Percentiles rank a stretch among this genome's conserved stretches.
phyloP scores from a whole-genome alignment of 2,888 invertebrate genomes.

The Rhabditoides inermis region DNA sequence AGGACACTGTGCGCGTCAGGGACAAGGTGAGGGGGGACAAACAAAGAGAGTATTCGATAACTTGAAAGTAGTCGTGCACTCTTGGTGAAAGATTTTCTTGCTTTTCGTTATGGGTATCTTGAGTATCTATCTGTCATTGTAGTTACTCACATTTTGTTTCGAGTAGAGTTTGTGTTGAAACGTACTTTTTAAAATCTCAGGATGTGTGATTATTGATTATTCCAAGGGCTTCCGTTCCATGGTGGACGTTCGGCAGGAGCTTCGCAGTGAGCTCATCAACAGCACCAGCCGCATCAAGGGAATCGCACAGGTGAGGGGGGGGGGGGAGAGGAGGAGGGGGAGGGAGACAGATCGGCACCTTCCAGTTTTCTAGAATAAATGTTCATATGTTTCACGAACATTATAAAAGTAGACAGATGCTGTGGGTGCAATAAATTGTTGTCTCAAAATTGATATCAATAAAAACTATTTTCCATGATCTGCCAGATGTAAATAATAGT shows the following conservation, averaged over 20 bases:
- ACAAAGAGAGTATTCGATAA: neutral
- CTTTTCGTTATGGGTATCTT: too few species aligned
- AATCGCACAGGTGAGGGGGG: constrained; percentile 27
- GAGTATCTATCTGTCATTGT: too few species aligned
- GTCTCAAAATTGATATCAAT: too few species aligned
- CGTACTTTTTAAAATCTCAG: too few species aligned
- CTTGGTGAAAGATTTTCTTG: too few species aligned
- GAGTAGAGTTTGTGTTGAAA: constrained; percentile 9
- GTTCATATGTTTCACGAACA: too few species aligned
- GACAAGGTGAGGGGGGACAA: neutral
- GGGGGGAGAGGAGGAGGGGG: neutral
- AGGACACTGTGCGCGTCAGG: constrained; percentile 6
- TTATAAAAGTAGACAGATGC: too few species aligned
- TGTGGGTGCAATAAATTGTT: too few species aligned
- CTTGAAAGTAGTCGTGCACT: constrained; percentile 15
- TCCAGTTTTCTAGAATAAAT: too few species aligned
- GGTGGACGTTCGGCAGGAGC: constrained; percentile 53
- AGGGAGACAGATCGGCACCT: neutral
- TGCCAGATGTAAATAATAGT: too few species aligned
- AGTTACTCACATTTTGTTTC: neutral
- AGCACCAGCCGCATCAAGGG: constrained; percentile 24
- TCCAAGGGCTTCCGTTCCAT: constrained; percentile 41
- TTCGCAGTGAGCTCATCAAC: constrained; percentile 45
- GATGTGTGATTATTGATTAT: too few species aligned
- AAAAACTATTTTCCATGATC: too few species aligned